phyloP scores from a whole-genome alignment of 2,113 vertebrate genomes.

The Pachyramphus minor region DNA sequence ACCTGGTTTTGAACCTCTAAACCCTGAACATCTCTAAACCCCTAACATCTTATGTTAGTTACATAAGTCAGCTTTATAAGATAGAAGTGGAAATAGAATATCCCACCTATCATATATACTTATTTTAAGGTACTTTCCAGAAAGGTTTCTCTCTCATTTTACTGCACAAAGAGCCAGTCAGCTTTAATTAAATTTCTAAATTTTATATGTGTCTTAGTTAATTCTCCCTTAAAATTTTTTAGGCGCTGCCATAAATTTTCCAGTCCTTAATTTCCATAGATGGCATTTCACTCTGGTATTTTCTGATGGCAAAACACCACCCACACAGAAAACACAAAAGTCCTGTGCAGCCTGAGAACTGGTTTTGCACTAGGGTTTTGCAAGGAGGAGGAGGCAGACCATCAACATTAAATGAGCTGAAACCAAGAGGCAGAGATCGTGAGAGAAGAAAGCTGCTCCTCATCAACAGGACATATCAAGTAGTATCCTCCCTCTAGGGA shows the following conservation, averaged over 20 bases:
- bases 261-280: background rate
- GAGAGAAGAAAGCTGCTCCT: background rate
- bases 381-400: background rate
- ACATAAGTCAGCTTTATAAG: background rate
- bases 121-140: background rate
- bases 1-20: background rate
- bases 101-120: background rate
- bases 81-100: background rate
- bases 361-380: background rate
- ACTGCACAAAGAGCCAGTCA: background rate
- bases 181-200: background rate
- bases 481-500: background rate
- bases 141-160: background rate
- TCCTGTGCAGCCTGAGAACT: background rate
- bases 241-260: background rate
- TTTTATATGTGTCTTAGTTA: background rate
- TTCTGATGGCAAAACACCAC: background rate
- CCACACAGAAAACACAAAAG: background rate
- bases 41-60: background rate
- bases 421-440: background rate
- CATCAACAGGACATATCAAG: background rate
- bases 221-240: background rate
- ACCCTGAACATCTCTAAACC: background rate
- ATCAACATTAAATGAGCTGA: background rate
- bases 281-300: background rate